Base-by-base conservation (phyloP, 2,113 vertebrate species). In the Indri indri region DNA sequence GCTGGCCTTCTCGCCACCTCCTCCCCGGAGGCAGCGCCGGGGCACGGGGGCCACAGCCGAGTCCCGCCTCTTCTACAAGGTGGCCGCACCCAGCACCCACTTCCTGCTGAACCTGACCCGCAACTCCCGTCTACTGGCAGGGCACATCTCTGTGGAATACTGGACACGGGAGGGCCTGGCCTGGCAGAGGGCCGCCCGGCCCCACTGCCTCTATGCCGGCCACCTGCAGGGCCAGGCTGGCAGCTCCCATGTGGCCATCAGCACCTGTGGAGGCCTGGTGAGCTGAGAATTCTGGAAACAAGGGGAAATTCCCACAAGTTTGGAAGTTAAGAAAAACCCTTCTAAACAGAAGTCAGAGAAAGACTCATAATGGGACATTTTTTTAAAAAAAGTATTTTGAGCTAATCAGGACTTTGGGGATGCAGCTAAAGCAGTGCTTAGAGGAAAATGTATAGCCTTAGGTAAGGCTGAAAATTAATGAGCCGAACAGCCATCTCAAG, bases 221-320 rank as follows among this genome's bases (percentile, higher is more conserved):
- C 99, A 99, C 98, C 98, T 99, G 86, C 99, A 99, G 97, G 99
- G 99, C 94, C 99, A 99, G 91, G 98, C 99, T 2, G 97, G 99
- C 96, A 99, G 98, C 97, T 99, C 99, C 89, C 99, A 99, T 88
- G 99, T 99, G 63, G 99, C 99, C 95, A 99, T 99, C 98, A 99
- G 99, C 99, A 99, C 99, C 99, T 99, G 99, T 97, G 99, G 99
- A 1, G 99, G 99, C 98, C 99, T 99, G 99, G 99, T 99, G 98
- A 99, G 99, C 96, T 22, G 91, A 80, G 88, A 80, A 71, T 54
- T 90, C 85, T 87, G 95, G 91, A 76, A 84, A 13, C 0, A 27
- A 88, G 42, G 66, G 82, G 63, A 77, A 42, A n/a, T 40, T 8
- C n/a, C 57, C 27, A 30, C 32, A 1, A 34, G 50, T 73, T 20